Percentiles rank a stretch among this genome's conserved stretches.
These are phyloP conservation scores for Epizoanthus rinbou DNA, from an alignment of 92 coral and sea anemone genomes.

Conservation along the genomic window DNA sequence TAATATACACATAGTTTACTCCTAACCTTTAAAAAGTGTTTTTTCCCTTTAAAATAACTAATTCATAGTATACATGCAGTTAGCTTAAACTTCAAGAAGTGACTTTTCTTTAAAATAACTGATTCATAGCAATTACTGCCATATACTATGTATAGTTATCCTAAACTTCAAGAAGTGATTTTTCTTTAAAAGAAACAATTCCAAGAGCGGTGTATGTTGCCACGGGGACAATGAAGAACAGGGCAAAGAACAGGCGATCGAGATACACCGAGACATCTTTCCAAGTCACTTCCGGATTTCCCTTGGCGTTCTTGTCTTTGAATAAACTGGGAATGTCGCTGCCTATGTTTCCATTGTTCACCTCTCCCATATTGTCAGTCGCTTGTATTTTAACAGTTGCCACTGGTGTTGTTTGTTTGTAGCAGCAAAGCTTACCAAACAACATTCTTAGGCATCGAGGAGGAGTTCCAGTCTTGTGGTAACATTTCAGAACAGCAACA, in stretches of 20 bases:
- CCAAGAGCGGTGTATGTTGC: constrained; percentile 7
- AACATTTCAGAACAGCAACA: constrained; percentile 56
- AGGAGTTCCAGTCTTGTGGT: constrained; percentile 18
- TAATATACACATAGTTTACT: no score
- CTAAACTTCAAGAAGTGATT: background rate
- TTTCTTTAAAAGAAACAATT: background rate
- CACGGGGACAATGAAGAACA: constrained; percentile 12
- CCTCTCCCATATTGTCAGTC: background rate
- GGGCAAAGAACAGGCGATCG: constrained; percentile 18
- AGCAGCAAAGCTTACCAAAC: background rate
- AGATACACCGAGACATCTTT: constrained; percentile 15
- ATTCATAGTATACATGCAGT: background rate
- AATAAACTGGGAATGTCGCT: background rate
- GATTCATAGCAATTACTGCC: no score
- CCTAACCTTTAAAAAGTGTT: background rate
- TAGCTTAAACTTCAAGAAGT: background rate
- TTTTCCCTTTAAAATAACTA: background rate
- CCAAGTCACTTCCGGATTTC: constrained; percentile 13
- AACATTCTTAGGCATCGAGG: background rate
- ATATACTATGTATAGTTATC: background rate
- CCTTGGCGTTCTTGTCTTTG: background rate
- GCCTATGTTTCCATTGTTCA: background rate
- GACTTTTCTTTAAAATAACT: background rate
- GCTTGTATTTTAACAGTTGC: background rate
- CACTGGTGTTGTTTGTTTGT: background rate